Base-by-base conservation (phyloP, 2,888 invertebrate species). In the Tachystola acroxantha region DNA sequence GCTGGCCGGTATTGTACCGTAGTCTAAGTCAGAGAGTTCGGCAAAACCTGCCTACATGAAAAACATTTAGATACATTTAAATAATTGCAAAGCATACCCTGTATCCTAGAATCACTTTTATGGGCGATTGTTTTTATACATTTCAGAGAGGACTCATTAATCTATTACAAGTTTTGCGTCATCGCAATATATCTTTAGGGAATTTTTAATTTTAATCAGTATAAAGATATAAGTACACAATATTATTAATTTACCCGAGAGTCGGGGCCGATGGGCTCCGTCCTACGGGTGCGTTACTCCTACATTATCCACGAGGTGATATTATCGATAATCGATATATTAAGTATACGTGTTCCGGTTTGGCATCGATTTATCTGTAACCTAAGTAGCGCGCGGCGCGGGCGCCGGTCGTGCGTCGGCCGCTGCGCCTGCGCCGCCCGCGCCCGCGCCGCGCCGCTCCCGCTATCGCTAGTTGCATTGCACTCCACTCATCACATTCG, bases 11-110 rank as follows among this genome's bases (percentile, higher is more conserved):
- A 54, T 52, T 53, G 53, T 49, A 53, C 56, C 64, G 68, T 49
- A 62, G 58, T 57, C 67, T 56, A 24, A 64, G 57, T 64, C 66
- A 56, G 69, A 66, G 57, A 67, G 55, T 63, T 55, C 57, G 79
- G 76, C 76, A 65, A 70, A 55, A 67, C 57, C 73, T 80, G 85
- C 79, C 82, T 73, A 78, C 73, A 70, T 77, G 79, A 80, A 76
- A 78, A 86, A 87, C 78, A 79, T 88, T 89, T 90, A 82, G 84
- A 85, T 75, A 91, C 89, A 90, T 90, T 89, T 90, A 93, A 92
- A 93, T 92, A 94, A 93, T 93, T 93, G 93, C 93, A 93, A 94
- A 93, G 93, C 93, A 93, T 94, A 94, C 94, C 94, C 94, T 94
- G 94, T 94, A 94, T 94, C 94, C 94, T 94, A 93, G 90, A 91